Base-by-base conservation (phyloP, 2,888 invertebrate genomes). In the Tachina fera region DNA sequence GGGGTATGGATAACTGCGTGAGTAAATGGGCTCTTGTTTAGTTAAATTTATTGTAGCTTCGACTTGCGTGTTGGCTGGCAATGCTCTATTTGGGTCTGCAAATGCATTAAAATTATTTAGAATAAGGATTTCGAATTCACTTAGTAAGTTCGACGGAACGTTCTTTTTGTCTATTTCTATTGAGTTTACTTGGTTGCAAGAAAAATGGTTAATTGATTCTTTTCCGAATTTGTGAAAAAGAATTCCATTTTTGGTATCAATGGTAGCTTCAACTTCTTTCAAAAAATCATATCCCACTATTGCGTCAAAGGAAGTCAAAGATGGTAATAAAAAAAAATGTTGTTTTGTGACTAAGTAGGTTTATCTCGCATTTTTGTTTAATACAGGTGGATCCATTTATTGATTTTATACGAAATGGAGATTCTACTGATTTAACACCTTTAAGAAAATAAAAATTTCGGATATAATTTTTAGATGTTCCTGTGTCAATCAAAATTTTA, bases 201-300 rank as follows among this genome's bases (percentile, higher is more conserved):
- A 60, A 60, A 72, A 60, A 72, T 72, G 72, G 72, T 60, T 60
- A 61, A 72, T 72, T 39, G 22, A 16, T 43, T 63, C 63, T 63
- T 83, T 77, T 53, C 70, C 76, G 11, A 13, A 49, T 72, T 72
- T 72, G 13, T 72, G 72, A 39, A 72, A 72, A 60, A 72, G 72
- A 49, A 65, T 56, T 41, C 82, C 87, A 63, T 56, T 67, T 14
- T 71, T 67, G 14, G 75, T 81, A 58, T 83, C 84, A 47, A 84
- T 83, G 60, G 49, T 51, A 41, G 79, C 85, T 47, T 82, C 70
- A n/a, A 81, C 82, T 76, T 87, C 47, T 60, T 68, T 84, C 6
- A 87, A 63, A 75, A 82, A 82, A 16, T 87, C 75, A 41, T 76
- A 81, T 5, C 81, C 81, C 56, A 84, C 60, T 51, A 84, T 74